These are phyloP conservation scores for Hydrotaea diabolus DNA, from an alignment of 2,888 invertebrate species.

Conservation along the genomic window DNA sequence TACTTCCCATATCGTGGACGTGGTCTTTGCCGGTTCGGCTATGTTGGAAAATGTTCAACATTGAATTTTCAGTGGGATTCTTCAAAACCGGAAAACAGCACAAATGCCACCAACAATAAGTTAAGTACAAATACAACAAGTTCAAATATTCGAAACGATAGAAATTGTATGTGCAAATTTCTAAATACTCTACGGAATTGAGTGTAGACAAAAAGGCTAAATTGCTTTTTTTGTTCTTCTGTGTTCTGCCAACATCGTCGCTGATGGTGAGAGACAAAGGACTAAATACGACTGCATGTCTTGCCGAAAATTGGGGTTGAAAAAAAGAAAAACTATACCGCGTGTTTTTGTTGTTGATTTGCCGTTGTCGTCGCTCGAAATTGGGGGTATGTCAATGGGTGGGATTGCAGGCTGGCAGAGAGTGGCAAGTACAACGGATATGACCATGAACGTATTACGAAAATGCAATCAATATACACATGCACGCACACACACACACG, in stretches of 20 bases:
- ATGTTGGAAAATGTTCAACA: slow-evolving; percentile 42
- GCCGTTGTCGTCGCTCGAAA: slow-evolving; percentile 12
- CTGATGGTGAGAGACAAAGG: slow-evolving; percentile 22
- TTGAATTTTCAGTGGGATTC: slow-evolving; percentile 28
- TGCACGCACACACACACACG: no score
- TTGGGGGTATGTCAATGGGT: slow-evolving; percentile 58
- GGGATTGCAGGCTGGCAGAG: slow-evolving; percentile 31
- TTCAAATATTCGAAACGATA: slow-evolving; percentile 16
- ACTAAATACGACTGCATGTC: slow-evolving; percentile 1
- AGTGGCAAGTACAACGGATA: slow-evolving; percentile 44
- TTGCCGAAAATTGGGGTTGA: slow-evolving; percentile 60
- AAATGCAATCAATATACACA: slow-evolving; percentile 53
- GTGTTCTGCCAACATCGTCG: neutral
- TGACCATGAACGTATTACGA: slow-evolving; percentile 49
- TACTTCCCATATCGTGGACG: neutral
- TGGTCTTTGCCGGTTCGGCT: neutral
- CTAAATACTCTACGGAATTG: slow-evolving; percentile 39
- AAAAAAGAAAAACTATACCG: slow-evolving; percentile 23
- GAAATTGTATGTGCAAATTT: slow-evolving; percentile 44
- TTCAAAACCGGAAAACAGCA: slow-evolving; percentile 35
- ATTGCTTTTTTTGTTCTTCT: slow-evolving; percentile 29
- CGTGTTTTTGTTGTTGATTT: slow-evolving; percentile 34
- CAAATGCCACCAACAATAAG: slow-evolving; percentile 30
- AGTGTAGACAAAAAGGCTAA: slow-evolving; percentile 38
- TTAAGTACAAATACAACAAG: slow-evolving; percentile 33